Base-by-base conservation (phyloP, 2,888 invertebrate species). In the Hypercompe scribonia region DNA sequence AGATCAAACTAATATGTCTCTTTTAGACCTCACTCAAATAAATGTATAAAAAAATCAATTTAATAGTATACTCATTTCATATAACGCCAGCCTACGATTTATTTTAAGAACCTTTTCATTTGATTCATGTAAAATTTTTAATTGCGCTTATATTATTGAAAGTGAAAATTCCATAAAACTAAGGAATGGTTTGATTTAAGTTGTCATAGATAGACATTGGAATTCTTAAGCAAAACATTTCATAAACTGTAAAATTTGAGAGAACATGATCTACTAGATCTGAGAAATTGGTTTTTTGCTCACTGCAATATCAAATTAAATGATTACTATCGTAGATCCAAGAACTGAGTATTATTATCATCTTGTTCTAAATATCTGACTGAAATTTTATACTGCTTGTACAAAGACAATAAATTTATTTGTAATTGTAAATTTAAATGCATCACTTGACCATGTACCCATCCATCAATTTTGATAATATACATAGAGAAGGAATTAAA, bases 201-300 rank as follows among this genome's bases (percentile, higher is more conserved):
- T 83, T 8, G 82, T 71, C 73, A 70, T 76, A 24, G 88, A 88
- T 65, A 39, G 21, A 13, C 84, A 82, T 46, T 91, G 90, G 87
- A 88, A 87, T 73, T 88, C 89, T 34, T 70, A 36, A 65, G 87
- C 86, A 18, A 84, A 78, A 66, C 89, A 90, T 67, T 79, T 91
- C 46, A 85, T 91, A 31, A 73, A 3, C 54, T 89, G 7, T 68
- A 87, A 50, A 67, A 80, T 63, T 39, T 87, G n/a, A 33, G 34
- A 28, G 68, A 78, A 28, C 18, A 79, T 70, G 66, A 78, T 31
- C 70, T 87, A 70, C 10, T 68, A 13, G 68, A 81, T 0, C 46
- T 90, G 31, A 77, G 80, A 3, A 61, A 78, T 24, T 70, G 84
- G 46, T 81, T 91, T n/a, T 70, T 73, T 8, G 0, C 58, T n/a